Conservation (phyloP, 2,797 vertebrate genomes). For the Sylvilagus floridanus region DNA sequence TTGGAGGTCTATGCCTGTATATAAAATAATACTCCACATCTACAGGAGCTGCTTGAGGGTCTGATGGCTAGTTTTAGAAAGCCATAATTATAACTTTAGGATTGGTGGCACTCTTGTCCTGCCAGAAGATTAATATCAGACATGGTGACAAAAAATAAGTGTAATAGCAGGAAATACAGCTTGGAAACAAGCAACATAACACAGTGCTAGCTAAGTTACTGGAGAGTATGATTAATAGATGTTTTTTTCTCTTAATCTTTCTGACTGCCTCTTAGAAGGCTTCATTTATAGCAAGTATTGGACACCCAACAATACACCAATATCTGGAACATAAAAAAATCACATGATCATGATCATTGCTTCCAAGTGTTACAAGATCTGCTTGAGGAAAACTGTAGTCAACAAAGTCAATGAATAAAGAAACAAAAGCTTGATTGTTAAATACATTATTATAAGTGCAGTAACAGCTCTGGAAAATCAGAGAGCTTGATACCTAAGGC, state of each 20-base stretch:
- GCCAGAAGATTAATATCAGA: conserved; percentile 6
- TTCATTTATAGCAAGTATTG: not conserved
- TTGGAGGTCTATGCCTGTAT: not conserved
- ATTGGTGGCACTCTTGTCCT: not conserved
- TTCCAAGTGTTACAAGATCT: not conserved
- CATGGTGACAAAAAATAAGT: not conserved
- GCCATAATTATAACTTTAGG: not conserved
- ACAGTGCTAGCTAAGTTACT: not conserved
- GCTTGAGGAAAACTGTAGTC: not conserved
- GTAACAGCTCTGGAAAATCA: not conserved
- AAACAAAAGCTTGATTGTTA: not conserved
- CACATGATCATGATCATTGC: not conserved
- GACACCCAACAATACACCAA: not conserved
- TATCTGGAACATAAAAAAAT: not conserved
- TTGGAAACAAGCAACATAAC: not conserved
- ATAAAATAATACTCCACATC: not conserved
- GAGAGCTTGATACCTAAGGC: not conserved
- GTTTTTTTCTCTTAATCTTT: not conserved
- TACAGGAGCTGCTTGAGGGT: not conserved
- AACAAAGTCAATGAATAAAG: not conserved
- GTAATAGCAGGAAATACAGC: not conserved
- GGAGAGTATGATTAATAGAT: no score
- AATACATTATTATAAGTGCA: not conserved
- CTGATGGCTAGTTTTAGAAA: not conserved
- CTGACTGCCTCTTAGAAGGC: not conserved